Base-by-base conservation (phyloP, 2,888 invertebrate species). In the Eulithis testata region DNA sequence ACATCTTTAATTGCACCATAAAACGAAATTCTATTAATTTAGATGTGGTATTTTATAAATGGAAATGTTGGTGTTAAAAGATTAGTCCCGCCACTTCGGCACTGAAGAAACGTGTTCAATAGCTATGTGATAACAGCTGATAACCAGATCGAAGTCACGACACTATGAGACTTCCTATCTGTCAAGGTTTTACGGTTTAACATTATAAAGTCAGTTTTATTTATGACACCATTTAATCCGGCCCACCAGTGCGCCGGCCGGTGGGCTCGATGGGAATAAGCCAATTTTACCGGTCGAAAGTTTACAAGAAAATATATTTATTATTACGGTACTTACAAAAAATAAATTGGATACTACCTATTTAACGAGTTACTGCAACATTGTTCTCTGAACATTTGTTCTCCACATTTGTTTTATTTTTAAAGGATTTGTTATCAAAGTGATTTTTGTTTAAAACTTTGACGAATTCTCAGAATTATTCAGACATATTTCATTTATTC, bases 401-500 rank as follows among this genome's bases (percentile, higher is more conserved):
- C 6, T 8, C 1, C 5, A 40, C 8, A 40, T 40, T 9, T 40
- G 9, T 40, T 40, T 40, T 40, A 8, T 40, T 40, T 40, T 40
- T 40, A 40, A 8, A 40, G 8, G 40, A 21, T 49, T 11, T 21
- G 21, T 21, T 11, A 49, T 21, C 11, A 4, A 21, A 21, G 21
- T 47, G 21, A 21, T 43, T 21, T 55, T 44, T 36, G 36, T 43
- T n/a, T 12, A 2, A 40, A 51, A 59, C 51, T 51, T 59, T 55
- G 54, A 12, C 54, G 9, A 49, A 40, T 44, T 50, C 11, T 11
- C 3, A 12, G 43, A 61, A 60, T 60, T 47, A 45, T 36, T 60
- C 76, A 80, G 77, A 79, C 71, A 76, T 80, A 80, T 85, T 85
- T 84, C 81, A 80, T 83, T 82, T 82, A 72, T 66, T 36, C 73